Evolutionary conservation across 2,888 invertebrate genomes (phyloP).

Genomic region (Mechanitis messenoides): DNA sequence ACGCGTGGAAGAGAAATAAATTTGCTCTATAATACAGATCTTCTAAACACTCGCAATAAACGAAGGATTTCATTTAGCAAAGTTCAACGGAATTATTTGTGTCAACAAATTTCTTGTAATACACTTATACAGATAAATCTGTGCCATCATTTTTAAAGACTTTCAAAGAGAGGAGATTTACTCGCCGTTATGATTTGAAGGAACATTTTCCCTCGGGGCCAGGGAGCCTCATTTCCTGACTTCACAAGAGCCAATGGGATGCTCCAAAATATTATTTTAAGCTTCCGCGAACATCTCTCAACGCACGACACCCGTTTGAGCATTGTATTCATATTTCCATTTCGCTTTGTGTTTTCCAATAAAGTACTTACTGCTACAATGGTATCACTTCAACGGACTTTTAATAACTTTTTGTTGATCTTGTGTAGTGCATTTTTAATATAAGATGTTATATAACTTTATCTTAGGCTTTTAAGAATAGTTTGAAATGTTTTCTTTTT

Average conservation of each 20-base stretch:
- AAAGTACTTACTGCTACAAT: slow-evolving; percentile 24
- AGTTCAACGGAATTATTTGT: slow-evolving; percentile 30
- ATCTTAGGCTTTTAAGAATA: too few species aligned
- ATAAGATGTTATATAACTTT: not conserved
- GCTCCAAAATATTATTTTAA: slow-evolving; percentile 70
- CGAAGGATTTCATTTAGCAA: slow-evolving; percentile 26
- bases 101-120: slow-evolving; percentile 49
- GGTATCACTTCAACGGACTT: slow-evolving; percentile 16
- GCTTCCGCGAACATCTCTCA: slow-evolving; percentile 65
- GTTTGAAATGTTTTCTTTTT: too few species aligned
- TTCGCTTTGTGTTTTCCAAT: slow-evolving; percentile 33
- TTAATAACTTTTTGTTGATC: slow-evolving; percentile 21
- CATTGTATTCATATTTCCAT: slow-evolving; percentile 50
- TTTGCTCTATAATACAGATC: slow-evolving; percentile 18
- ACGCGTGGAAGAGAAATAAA: slow-evolving; percentile 25
- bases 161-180: slow-evolving; percentile 61
- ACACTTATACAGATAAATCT: slow-evolving; percentile 60
- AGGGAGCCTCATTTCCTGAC: slow-evolving; percentile 72
- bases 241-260: slow-evolving; percentile 52
- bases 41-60: slow-evolving; percentile 24
- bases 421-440: slow-evolving; percentile 7
- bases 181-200: slow-evolving; percentile 68
- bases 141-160: slow-evolving; percentile 63
- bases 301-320: slow-evolving; percentile 49
- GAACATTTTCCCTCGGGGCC: slow-evolving; percentile 72